These are phyloP conservation scores for Miltochrista miniata DNA, from an alignment of 2,888 invertebrate species.

Conservation along the genomic window DNA sequence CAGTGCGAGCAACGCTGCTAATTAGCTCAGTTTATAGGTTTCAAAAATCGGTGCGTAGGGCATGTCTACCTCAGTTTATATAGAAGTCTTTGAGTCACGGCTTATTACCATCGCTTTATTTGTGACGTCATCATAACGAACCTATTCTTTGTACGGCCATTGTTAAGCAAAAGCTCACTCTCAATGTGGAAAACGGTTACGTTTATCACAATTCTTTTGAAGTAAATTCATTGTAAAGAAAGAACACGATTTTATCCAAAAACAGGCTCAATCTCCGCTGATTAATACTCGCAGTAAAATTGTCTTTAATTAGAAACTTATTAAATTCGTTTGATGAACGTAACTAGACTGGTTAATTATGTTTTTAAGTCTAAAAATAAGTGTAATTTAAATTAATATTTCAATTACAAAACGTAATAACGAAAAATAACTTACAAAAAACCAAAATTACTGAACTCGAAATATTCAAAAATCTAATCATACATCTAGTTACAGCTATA, in stretches of 20 bases:
- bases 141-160: background rate
- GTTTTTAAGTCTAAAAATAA: constrained; percentile 7
- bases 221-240: background rate
- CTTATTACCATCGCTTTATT: constrained; percentile 1
- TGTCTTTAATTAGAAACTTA: constrained; percentile 15
- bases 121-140: constrained; percentile 2
- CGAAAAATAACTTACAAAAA: too few species aligned
- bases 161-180: background rate
- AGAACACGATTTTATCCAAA: background rate
- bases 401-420: background rate
- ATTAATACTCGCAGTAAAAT: constrained; percentile 19
- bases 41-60: too few species aligned
- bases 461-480: too few species aligned
- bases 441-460: too few species aligned
- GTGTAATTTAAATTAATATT: background rate
- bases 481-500: background rate
- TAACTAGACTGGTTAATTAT: constrained; percentile 10
- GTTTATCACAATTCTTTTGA: background rate
- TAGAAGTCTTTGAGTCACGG: too few species aligned
- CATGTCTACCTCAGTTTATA: too few species aligned
- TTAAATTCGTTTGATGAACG: constrained; percentile 13
- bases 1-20: too few species aligned
- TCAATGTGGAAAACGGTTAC: constrained; percentile 3
- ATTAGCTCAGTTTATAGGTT: too few species aligned
- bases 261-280: background rate